Conservation (phyloP, 2,113 vertebrate species). For the Oncorhynchus kisutch region DNA sequence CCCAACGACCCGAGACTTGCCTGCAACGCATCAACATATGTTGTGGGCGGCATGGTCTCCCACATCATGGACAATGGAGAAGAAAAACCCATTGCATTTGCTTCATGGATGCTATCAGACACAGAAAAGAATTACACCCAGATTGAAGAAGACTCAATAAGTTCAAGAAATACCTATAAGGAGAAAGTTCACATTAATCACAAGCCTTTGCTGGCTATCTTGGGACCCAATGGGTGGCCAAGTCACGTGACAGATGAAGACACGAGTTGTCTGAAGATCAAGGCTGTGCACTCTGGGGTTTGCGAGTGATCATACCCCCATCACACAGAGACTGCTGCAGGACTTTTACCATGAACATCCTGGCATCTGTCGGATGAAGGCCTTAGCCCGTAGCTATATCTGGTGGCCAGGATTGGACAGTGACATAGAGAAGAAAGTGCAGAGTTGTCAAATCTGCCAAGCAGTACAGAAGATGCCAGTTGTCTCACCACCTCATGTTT, state of each 20-base stretch:
- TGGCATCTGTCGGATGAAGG: conserved; percentile 11
- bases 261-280: not conserved
- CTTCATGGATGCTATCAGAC: not conserved
- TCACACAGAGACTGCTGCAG: not conserved
- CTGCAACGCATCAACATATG: not conserved
- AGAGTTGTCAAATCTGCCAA: not conserved
- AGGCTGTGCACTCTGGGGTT: not conserved
- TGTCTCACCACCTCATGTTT: not conserved
- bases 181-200: not conserved
- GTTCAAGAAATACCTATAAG: not conserved
- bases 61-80: not conserved
- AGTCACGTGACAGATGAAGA: not conserved
- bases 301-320: not conserved
- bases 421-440: not conserved
- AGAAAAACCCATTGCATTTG: not conserved
- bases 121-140: conserved; percentile 15
- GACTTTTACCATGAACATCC: not conserved
- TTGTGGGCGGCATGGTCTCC: not conserved
- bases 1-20: not conserved
- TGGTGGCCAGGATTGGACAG: conserved; percentile 2
- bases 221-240: not conserved
- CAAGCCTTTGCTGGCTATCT: conserved; percentile 5
- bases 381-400: not conserved
- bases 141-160: conserved; percentile 21
- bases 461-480: conserved; percentile 4